Percentiles rank a stretch among this genome's conserved stretches.
Evolutionary conservation across 2,113 vertebrate genomes (phyloP).

Genomic region (Rafetus swinhoei): DNA sequence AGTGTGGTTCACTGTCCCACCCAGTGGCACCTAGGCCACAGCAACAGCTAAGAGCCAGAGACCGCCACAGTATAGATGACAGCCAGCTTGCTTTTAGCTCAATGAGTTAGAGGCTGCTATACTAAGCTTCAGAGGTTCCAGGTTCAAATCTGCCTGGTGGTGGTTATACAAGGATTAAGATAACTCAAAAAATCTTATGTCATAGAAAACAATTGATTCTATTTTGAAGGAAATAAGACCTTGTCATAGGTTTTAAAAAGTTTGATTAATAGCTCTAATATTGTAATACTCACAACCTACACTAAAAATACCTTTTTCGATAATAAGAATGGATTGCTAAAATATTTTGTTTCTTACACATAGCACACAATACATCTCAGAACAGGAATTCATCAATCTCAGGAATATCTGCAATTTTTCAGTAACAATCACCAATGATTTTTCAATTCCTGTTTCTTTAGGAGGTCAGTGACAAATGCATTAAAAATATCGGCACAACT

Average conservation of each 20-base stretch:
- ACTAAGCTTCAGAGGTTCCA: no score
- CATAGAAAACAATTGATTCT: not conserved
- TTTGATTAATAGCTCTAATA: conserved; percentile 1
- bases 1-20: no score
- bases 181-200: not conserved
- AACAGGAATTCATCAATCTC: not conserved
- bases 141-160: no score
- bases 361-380: not conserved
- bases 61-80: no score
- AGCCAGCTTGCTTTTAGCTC: no score
- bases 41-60: no score
- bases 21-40: no score
- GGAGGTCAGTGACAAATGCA: not conserved
- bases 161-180: not conserved
- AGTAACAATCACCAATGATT: conserved; percentile 4
- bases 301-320: not conserved
- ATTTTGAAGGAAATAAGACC: not conserved
- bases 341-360: not conserved
- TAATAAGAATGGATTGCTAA: not conserved
- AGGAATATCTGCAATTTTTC: not conserved
- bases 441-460: not conserved
- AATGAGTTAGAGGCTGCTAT: no score
- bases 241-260: not conserved
- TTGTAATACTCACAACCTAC: not conserved
- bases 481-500: not conserved